Percentiles rank a stretch among this genome's conserved stretches.
phyloP scores from a whole-genome alignment of 2,113 vertebrate genomes.

The Mohoua ochrocephala region DNA sequence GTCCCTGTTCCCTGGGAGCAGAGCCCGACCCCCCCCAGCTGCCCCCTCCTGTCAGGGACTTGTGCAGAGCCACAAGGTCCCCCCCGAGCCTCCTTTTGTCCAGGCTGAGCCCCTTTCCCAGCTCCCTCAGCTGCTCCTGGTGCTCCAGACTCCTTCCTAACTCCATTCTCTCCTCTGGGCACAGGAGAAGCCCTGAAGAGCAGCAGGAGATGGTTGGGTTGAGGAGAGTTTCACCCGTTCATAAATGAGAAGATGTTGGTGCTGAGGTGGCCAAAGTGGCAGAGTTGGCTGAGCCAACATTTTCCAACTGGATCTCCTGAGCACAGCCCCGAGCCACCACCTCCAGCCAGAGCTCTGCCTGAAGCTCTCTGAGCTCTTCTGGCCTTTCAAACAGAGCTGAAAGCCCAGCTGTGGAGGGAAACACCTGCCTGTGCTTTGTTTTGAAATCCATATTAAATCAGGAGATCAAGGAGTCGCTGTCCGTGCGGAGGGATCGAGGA shows the following conservation, averaged over 20 bases:
- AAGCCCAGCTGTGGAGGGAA: background rate
- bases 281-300: background rate
- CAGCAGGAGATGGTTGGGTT: background rate
- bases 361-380: background rate
- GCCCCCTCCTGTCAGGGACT: background rate
- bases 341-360: background rate
- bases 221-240: fast-evolving
- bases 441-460: constrained; percentile 10
- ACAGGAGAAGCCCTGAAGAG: background rate
- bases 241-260: background rate
- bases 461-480: constrained; percentile 58
- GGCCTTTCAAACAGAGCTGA: background rate
- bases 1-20: background rate
- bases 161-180: background rate
- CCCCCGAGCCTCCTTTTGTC: background rate
- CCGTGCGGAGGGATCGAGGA: background rate
- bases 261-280: background rate
- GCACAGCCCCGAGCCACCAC: fast-evolving
- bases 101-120: background rate
- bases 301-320: background rate
- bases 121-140: background rate
- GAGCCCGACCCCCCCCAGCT: fast-evolving
- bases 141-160: background rate
- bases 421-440: constrained; percentile 16
- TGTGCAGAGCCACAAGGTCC: background rate